These are phyloP conservation scores for Ciconia stormi DNA, from an alignment of 2,113 vertebrate genomes.

Conservation along the genomic window DNA sequence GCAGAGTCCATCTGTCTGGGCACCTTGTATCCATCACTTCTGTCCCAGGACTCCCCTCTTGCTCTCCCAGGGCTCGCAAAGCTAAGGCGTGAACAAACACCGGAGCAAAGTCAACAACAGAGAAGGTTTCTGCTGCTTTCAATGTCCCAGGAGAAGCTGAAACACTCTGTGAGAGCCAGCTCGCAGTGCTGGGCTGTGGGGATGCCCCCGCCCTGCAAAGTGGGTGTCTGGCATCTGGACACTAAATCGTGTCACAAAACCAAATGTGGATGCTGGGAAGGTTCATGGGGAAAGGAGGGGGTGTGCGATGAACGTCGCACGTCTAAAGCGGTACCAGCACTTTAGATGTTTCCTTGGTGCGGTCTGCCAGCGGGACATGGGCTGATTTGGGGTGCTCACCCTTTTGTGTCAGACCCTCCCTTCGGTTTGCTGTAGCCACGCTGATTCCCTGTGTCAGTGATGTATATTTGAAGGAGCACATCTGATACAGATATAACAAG, in stretches of 20 bases:
- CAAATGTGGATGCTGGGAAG: neutral
- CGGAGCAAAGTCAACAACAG: neutral
- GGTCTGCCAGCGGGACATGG: accelerated
- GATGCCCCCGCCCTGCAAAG: neutral
- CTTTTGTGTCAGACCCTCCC: neutral
- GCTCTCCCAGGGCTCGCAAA: neutral
- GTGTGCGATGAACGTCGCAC: too few relatives aligned
- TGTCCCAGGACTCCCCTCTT: neutral
- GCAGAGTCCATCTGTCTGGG: neutral
- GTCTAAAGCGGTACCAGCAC: neutral
- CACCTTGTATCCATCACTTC: neutral
- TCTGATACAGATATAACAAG: accelerated
- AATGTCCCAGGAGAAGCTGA: neutral
- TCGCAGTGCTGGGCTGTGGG: neutral
- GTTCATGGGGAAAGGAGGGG: neutral
- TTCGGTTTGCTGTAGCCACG: accelerated
- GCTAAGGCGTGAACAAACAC: neutral
- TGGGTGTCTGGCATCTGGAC: neutral
- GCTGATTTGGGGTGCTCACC: neutral
- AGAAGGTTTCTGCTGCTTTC: neutral
- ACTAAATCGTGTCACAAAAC: neutral
- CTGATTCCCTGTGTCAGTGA: neutral
- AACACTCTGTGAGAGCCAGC: neutral
- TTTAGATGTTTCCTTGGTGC: neutral
- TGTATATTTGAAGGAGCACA: neutral